Percentiles rank a stretch among this genome's conserved stretches.
These are phyloP conservation scores for Acholoe squamosa DNA, from an alignment of 2,888 invertebrate species.

Conservation along the genomic window DNA sequence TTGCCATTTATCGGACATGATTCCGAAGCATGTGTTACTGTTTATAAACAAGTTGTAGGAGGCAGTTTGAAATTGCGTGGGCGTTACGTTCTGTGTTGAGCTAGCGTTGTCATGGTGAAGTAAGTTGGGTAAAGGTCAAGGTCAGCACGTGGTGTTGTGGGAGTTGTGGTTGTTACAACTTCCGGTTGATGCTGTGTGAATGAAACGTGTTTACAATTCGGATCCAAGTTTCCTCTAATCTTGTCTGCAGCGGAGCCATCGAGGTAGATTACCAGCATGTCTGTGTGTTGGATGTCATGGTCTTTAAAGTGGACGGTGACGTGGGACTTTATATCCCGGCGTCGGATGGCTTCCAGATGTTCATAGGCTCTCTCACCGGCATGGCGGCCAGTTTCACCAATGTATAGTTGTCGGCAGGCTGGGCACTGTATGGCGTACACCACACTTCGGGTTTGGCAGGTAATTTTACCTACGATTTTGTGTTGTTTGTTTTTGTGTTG, in stretches of 20 bases:
- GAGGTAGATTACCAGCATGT: neutral
- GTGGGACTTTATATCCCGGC: neutral
- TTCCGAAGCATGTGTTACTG: neutral
- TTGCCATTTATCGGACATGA: no score
- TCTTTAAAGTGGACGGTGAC: neutral
- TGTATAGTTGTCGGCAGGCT: neutral
- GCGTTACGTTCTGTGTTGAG: neutral
- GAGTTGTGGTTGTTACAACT: neutral
- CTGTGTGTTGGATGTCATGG: neutral
- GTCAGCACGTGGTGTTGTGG: neutral
- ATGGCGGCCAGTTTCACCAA: slow-evolving; percentile 10
- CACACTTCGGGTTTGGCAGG: neutral
- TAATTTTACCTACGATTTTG: neutral
- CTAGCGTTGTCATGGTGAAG: neutral
- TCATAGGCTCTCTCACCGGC: neutral
- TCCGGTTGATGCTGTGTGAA: neutral
- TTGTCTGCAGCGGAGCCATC: neutral
- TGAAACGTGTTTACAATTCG: neutral
- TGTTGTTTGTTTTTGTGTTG: neutral
- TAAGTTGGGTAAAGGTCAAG: neutral
- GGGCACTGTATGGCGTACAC: slow-evolving; percentile 1
- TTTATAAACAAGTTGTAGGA: neutral
- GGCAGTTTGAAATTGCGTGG: no score
- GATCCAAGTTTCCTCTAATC: slow-evolving; percentile 24
- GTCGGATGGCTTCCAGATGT: neutral